Conservation (phyloP, 2,888 invertebrate species). For the Stenodera caucasica region DNA sequence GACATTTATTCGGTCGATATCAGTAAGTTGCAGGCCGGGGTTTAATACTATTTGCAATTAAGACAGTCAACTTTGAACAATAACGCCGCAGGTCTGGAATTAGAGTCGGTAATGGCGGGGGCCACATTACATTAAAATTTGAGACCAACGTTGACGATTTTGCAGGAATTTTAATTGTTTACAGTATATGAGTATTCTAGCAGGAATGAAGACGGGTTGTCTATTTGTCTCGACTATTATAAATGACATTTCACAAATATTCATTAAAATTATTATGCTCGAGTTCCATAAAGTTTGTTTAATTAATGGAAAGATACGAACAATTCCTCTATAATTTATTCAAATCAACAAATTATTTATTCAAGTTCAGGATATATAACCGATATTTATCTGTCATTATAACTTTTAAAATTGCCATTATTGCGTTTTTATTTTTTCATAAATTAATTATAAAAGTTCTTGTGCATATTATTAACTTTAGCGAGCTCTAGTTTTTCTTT, state of each 20-base stretch:
- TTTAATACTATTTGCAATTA: constrained; percentile 34
- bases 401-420: background rate
- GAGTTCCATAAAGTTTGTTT: too few species aligned
- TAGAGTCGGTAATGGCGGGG: constrained; percentile 41
- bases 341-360: background rate
- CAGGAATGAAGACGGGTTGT: constrained; percentile 25
- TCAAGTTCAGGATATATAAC: background rate
- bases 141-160: constrained; percentile 39
- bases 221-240: constrained; percentile 17
- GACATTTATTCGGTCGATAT: constrained; percentile 26
- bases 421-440: background rate
- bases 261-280: background rate
- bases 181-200: constrained; percentile 18
- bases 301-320: too few species aligned
- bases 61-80: constrained; percentile 44
- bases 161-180: constrained; percentile 41
- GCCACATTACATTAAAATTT: constrained; percentile 45
- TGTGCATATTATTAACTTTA: too few species aligned
- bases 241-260: background rate
- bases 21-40: constrained; percentile 31
- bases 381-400: background rate
- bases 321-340: too few species aligned
- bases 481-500: too few species aligned
- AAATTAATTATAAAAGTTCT: too few species aligned
- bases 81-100: constrained; percentile 41